Conservation (phyloP, 2,797 vertebrate species). For the Galaxias olidus region DNA sequence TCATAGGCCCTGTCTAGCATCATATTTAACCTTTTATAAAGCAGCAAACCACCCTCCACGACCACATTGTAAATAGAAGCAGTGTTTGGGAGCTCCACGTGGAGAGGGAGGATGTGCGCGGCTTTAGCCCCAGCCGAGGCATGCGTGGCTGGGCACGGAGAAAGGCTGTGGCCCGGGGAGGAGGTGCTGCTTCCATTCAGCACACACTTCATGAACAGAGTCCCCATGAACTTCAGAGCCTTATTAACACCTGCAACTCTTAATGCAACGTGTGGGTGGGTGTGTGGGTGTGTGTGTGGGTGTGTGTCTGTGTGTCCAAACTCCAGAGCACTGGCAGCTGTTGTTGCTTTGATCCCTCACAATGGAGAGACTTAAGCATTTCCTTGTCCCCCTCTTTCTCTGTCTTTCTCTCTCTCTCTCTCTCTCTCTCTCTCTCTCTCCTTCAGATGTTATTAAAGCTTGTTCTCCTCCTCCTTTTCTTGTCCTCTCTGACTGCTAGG, state of each 20-base stretch:
- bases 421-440: neutral
- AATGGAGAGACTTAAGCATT: slow-evolving; percentile 6
- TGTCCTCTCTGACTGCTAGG: neutral
- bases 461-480: neutral
- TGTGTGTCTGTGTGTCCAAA: no score
- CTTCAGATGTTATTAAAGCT: slow-evolving; percentile 1
- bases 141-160: slow-evolving; percentile 21
- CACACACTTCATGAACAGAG: slow-evolving; percentile 16
- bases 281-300: no score
- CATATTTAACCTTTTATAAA: neutral
- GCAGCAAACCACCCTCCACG: no score
- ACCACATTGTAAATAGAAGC: no score
- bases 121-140: neutral
- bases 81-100: no score
- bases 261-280: no score
- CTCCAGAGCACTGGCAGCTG: slow-evolving; percentile 10
- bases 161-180: slow-evolving; percentile 13
- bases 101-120: neutral
- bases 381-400: neutral
- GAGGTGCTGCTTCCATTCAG: slow-evolving; percentile 15
- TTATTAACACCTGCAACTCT: slow-evolving; percentile 3
- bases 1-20: neutral
- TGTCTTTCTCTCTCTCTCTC: neutral
- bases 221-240: slow-evolving; percentile 8
- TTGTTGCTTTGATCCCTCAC: slow-evolving; percentile 10